Evolutionary conservation across 2,113 vertebrate species (phyloP).

Genomic region (Semicossyphus pulcher): DNA sequence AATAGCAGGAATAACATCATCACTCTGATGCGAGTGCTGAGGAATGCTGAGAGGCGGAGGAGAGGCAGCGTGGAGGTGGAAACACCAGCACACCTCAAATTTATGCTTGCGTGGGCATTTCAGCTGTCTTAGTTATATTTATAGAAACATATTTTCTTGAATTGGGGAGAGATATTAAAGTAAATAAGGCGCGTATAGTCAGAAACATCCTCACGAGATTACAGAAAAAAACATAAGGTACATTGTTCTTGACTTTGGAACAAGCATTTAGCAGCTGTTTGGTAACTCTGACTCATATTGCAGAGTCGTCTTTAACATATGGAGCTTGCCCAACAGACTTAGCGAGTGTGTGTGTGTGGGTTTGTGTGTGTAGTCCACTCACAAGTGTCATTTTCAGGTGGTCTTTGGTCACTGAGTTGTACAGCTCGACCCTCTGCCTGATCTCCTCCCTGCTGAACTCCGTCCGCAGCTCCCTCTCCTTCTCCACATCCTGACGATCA

Average conservation of each 20-base stretch:
- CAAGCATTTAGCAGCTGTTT: no score
- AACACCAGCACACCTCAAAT: conserved; percentile 16
- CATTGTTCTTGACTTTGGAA: no score
- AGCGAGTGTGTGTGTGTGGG: neutral
- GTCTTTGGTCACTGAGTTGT: conserved; percentile 92
- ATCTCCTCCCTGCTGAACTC: conserved; percentile 94
- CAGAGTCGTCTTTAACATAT: no score
- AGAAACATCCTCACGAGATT: no score
- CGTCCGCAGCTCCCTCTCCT: conserved; percentile 87
- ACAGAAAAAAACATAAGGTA: no score
- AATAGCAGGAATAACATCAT: conserved; percentile 71
- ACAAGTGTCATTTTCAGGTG: conserved; percentile 97
- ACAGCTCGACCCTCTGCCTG: conserved; percentile 90
- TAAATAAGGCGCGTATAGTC: no score
- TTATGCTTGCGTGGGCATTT: neutral
- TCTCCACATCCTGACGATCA: conserved; percentile 91
- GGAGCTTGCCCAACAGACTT: no score
- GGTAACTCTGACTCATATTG: neutral
- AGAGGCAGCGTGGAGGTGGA: conserved; percentile 1
- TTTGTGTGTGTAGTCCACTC: conserved; percentile 63
- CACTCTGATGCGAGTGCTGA: conserved; percentile 57
- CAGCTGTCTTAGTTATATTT: neutral
- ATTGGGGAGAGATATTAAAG: no score
- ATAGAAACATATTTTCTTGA: no score
- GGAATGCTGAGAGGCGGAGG: conserved; percentile 63